Percentiles rank a stretch among this genome's conserved stretches.
Conservation (phyloP, 2,888 invertebrate genomes). For the Volucella zonaria region DNA sequence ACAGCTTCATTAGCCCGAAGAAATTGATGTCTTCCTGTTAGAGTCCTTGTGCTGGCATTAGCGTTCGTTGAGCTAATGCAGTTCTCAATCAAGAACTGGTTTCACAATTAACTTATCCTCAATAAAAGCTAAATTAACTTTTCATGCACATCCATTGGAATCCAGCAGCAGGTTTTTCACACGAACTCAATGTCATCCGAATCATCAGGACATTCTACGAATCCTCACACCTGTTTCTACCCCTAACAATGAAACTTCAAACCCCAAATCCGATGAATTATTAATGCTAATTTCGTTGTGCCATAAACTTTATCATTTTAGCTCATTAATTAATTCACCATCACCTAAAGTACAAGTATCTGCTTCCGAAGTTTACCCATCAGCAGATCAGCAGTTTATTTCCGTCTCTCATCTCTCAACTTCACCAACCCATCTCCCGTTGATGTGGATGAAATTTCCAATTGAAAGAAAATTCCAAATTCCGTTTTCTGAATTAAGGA, state of each 20-base stretch:
- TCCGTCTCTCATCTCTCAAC: neutral
- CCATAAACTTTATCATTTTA: neutral
- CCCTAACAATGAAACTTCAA: slow-evolving; percentile 1
- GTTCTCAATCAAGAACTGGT: no score
- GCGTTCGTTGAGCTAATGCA: no score
- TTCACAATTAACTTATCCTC: no score
- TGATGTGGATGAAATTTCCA: neutral
- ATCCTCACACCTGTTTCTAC: neutral
- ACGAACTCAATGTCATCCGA: slow-evolving; percentile 33
- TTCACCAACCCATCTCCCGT: neutral
- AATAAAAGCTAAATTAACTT: no score
- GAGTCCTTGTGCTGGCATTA: no score
- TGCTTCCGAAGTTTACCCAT: neutral
- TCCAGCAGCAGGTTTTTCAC: slow-evolving; percentile 1
- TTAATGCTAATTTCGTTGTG: slow-evolving; percentile 12
- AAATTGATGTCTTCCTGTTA: no score
- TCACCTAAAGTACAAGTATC: neutral
- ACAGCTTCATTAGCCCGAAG: no score
- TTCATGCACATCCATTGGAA: no score
- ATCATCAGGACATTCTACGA: slow-evolving; percentile 25
- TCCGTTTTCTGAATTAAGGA: slow-evolving; percentile 29
- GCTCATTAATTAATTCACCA: slow-evolving; percentile 45
- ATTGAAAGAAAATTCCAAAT: slow-evolving; percentile 43
- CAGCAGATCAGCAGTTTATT: slow-evolving; percentile 20
- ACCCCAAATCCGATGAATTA: slow-evolving; percentile 34